Base-by-base conservation (phyloP, 2,113 vertebrate species). In the Microtus oregoni region DNA sequence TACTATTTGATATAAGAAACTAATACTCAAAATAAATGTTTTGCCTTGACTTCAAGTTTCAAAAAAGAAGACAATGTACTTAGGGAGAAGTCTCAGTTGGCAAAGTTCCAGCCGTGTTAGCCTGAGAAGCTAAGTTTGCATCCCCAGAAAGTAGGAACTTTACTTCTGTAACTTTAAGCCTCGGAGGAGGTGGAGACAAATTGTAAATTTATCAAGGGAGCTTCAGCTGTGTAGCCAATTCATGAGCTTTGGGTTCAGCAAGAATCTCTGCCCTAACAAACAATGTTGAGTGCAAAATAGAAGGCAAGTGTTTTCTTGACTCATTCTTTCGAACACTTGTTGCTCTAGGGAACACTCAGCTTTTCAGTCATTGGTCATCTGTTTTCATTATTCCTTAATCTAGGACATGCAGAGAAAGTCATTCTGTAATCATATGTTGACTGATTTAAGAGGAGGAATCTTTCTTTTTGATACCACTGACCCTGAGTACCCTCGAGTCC, bases 21-120 rank as follows among this genome's bases (percentile, higher is more conserved):
- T 90, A 86, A 52, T 17, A 82, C 30, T 86, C 70, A 38, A 92
- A 92, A 75, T 88, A 28, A 88, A 92, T 81, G 35, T 82, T 92
- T 92, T 76, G 19, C 24, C 30, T 88, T 92, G 14, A 90, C 70
- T 50, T 76, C 30, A 89, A 76, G 19, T 65, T 77, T 90, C 9
- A 35, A 58, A 90, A 85, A 65, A 7, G 30, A 44, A 94, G 8
- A 4, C 7, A 38, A 11, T 32, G 15, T 44, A 15, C 61, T 67
- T 86, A 17, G 17, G 30, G 41, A 86, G 28, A 67, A 67, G 10
- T 41, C 28, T 67, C n/a, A 65, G 1, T 67, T 28, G 13, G 4
- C 17, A 67, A 67, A 35, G 10, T 67, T 28, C 15, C 26, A 22
- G 28, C 41, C 44, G 13, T 35, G 14, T 17, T 32, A 47, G 38